A percentile compares a stretch with the other conserved stretches of the same genome.
Conservation (phyloP, 1,140 invertebrate genomes). For the Drosophila kikkawai region DNA sequence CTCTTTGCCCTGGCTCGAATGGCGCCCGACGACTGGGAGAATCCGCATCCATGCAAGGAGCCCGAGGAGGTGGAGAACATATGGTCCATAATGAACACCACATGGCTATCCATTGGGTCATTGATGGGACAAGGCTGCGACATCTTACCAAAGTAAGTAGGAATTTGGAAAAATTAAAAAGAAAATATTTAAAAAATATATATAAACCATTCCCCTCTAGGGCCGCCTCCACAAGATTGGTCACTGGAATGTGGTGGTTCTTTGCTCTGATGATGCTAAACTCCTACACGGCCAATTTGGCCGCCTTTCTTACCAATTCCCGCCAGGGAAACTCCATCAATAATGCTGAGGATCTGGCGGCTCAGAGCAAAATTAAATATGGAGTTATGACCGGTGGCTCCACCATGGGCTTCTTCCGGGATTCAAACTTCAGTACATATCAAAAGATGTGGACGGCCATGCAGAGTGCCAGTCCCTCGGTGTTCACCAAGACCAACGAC, state of each 20-base stretch:
- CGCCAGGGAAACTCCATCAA: constrained; percentile 94
- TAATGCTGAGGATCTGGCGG: constrained; percentile 94
- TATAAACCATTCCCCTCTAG: constrained; percentile 82
- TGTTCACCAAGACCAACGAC: constrained; percentile 90
- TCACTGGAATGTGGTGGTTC: constrained; percentile 97
- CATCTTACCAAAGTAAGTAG: constrained; percentile 87
- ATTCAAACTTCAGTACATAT: constrained; percentile 81
- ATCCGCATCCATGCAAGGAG: constrained; percentile 93
- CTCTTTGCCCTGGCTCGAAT: constrained; percentile 91
- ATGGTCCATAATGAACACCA: constrained; percentile 91
- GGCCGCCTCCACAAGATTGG: constrained; percentile 92
- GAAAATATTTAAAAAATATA: too few species aligned
- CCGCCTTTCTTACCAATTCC: constrained; percentile 96
- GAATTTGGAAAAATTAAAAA: too few species aligned
- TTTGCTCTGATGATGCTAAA: constrained; percentile 98
- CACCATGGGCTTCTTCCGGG: constrained; percentile 90
- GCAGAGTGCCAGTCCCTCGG: constrained; percentile 89
- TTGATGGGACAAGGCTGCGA: constrained; percentile 93
- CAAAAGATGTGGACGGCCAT: constrained; percentile 90
- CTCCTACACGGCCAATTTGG: constrained; percentile 98
- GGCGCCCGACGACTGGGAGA: constrained; percentile 95
- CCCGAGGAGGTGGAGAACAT: constrained; percentile 93
- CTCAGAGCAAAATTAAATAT: constrained; percentile 95
- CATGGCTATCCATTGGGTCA: constrained; percentile 92
- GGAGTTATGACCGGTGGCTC: constrained; percentile 91